Base-by-base conservation (phyloP, 2,888 invertebrate species). In the Synanthedon andrenaeformis region DNA sequence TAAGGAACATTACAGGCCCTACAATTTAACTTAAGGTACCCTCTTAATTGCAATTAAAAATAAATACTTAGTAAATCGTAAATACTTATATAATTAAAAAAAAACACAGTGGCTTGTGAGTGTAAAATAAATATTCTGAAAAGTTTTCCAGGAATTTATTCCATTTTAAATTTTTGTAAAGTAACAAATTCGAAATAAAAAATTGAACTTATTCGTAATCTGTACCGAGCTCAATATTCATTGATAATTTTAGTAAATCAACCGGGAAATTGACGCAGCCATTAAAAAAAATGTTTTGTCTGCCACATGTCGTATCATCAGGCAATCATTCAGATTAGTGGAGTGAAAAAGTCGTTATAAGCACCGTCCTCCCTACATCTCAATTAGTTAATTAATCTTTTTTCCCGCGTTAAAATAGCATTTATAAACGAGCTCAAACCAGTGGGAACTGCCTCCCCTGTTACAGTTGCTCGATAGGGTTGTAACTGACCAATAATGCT, bases 341-440 rank as follows among this genome's bases (percentile, higher is more conserved):
- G 65, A 66, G 67, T 72, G 69, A 63, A 69, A 70, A 52, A 52
- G 41, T 41, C 13, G 42, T 17, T 10, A 35, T 52, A 41, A 35
- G 6, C 5, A 14, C 50, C 10, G 35, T 12, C 19, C 14, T 50
- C 23, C 23, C 35, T 13, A 76, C 73, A 72, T 77, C 79, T 84
- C 87, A 86, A 86, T 87, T 86, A 86, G 85, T 83, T 86, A 86
- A 86, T 86, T 86, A 86, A 85, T 84, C 82, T 84, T 85, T 86
- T 84, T 86, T 84, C 80, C 84, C 82, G 79, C 79, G 82, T 83
- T 85, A 82, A 85, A 86, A 86, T 84, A 84, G 82, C 83, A 83
- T 86, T 86, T 86, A 84, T 82, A 82, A 83, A 65, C 77, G 82
- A 74, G 76, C 76, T 78, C 76, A 76, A 79, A 76, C 82, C 82